Percentiles rank a stretch among this genome's conserved stretches.
phyloP scores from a whole-genome alignment of 2,113 vertebrate species.

The Mola mola region DNA sequence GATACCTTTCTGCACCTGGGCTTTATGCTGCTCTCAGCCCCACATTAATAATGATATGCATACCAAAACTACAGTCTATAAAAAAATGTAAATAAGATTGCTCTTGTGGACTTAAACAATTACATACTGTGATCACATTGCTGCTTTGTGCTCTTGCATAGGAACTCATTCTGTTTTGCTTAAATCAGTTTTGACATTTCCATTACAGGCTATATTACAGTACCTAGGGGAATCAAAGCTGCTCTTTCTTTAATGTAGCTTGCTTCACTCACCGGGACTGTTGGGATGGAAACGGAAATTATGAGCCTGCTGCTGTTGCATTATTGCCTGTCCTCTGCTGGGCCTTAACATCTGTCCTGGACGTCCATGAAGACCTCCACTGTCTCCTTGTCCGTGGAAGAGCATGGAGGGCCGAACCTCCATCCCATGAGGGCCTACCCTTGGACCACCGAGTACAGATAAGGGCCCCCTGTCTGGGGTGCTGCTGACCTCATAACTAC shows the following conservation, averaged over 20 bases:
- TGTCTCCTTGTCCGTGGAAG: conserved; percentile 64
- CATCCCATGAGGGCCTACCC: conserved; percentile 62
- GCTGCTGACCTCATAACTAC: conserved; percentile 93
- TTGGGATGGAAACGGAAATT: conserved; percentile 82
- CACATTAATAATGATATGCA: conserved; percentile 26
- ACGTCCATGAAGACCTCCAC: conserved; percentile 48
- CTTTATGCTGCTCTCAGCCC: conserved; percentile 3
- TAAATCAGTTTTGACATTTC: conserved; percentile 44
- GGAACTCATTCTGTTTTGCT: conserved; percentile 23
- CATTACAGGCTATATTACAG: conserved; percentile 31
- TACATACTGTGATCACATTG: conserved; percentile 8
- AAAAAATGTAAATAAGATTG: conserved; percentile 27
- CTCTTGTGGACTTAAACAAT: conserved; percentile 27
- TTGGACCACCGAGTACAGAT: conserved; percentile 75
- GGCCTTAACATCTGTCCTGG: conserved; percentile 59
- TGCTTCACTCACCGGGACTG: conserved; percentile 85
- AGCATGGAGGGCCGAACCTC: conserved; percentile 65
- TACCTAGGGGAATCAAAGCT: conserved; percentile 6
- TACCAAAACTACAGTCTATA: conserved; percentile 16
- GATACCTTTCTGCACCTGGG: conserved; percentile 25
- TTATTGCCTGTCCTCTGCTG: conserved; percentile 73
- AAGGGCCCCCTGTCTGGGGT: conserved; percentile 82
- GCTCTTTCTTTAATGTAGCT: conserved; percentile 32
- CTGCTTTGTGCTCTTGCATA: conserved; percentile 4
- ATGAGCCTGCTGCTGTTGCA: conserved; percentile 81